A percentile compares a stretch with the other conserved stretches of the same genome.
phyloP scores from a whole-genome alignment of 2,888 invertebrate genomes.

The Sycophila texana region DNA sequence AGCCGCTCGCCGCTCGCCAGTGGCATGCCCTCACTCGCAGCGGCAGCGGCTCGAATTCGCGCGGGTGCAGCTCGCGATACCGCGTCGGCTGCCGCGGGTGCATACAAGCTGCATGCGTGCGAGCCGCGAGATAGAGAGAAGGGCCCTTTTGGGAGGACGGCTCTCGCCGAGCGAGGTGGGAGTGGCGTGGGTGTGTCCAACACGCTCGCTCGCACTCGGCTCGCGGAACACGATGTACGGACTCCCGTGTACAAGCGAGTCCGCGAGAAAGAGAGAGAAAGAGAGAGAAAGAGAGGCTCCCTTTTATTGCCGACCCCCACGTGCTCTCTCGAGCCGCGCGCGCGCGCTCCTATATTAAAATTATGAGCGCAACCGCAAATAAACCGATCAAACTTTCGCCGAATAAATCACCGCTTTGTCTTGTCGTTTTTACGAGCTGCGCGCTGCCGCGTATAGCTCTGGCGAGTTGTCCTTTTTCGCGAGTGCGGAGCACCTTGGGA shows the following conservation, averaged over 20 bases:
- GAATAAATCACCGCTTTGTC: constrained; percentile 38
- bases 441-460: too few relatives aligned
- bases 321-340: neutral
- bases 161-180: constrained; percentile 65
- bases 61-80: neutral
- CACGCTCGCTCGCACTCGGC: constrained; percentile 63
- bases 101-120: neutral
- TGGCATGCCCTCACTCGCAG: too few relatives aligned
- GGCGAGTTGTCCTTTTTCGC: too few relatives aligned
- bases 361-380: constrained; percentile 32
- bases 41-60: too few relatives aligned
- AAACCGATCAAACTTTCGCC: constrained; percentile 40
- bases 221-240: constrained; percentile 65
- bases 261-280: neutral
- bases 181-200: constrained; percentile 74
- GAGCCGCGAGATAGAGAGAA: neutral
- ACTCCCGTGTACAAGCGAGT: constrained; percentile 61
- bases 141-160: constrained; percentile 56
- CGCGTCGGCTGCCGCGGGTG: neutral
- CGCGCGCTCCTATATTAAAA: constrained; percentile 39
- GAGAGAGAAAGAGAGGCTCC: neutral
- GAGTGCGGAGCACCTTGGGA: neutral
- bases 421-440: neutral
- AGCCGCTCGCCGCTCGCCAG: too few relatives aligned
- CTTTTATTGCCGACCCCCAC: constrained; percentile 21